Evolutionary conservation across 2,113 vertebrate species (phyloP).

Genomic region (Corythaixoides concolor): DNA sequence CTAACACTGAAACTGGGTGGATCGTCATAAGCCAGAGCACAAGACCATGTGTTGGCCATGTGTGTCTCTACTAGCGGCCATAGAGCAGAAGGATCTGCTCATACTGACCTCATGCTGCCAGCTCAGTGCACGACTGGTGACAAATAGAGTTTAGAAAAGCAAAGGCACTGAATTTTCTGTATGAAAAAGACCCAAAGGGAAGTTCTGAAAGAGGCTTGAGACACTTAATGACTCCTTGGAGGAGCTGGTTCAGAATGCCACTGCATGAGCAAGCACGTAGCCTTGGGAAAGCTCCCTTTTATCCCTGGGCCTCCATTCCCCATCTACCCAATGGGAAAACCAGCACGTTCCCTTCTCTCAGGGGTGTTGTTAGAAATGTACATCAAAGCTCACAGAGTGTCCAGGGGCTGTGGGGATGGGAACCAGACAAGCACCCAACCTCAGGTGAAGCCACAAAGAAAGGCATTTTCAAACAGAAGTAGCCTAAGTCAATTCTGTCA

Average conservation of each 20-base stretch:
- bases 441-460: background rate
- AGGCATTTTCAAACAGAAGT: background rate
- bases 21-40: background rate
- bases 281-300: background rate
- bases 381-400: background rate
- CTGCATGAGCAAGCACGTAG: background rate
- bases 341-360: background rate
- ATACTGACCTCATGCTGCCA: background rate
- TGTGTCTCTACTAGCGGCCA: background rate
- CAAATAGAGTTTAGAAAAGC: background rate
- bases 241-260: background rate
- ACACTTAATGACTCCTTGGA: background rate
- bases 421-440: background rate
- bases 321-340: background rate
- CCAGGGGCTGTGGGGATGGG: background rate
- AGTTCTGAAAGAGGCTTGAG: background rate
- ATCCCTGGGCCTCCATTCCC: background rate
- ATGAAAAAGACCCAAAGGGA: background rate
- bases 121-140: background rate
- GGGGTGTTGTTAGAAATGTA: background rate
- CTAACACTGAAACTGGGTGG: background rate
- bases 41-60: background rate
- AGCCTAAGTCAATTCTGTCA: background rate
- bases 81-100: background rate
- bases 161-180: background rate